Percentiles rank a stretch among this genome's conserved stretches.
Evolutionary conservation across 2,888 invertebrate species (phyloP).

Genomic region (Helleia helle): DNA sequence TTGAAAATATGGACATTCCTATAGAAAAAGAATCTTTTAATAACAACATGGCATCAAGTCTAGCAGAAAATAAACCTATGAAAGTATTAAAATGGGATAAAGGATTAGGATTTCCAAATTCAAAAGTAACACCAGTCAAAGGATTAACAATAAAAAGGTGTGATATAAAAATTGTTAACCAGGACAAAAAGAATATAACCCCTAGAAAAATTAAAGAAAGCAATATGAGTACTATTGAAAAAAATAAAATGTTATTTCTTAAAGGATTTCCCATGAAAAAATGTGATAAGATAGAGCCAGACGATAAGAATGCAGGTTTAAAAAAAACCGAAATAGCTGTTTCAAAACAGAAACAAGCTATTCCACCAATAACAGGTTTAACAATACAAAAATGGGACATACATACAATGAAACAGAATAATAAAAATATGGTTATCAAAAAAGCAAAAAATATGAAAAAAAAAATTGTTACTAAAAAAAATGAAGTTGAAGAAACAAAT

Average conservation of each 20-base stretch:
- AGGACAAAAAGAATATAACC: neutral
- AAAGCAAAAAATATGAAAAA: neutral
- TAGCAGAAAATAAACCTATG: neutral
- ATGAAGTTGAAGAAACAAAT: neutral
- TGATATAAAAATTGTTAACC: neutral
- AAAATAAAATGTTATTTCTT: neutral
- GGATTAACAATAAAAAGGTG: constrained; percentile 2
- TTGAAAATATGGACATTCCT: constrained; percentile 23
- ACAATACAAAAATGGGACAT: neutral
- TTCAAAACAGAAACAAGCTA: neutral
- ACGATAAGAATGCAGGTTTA: neutral
- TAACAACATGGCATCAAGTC: neutral
- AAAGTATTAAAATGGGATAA: neutral
- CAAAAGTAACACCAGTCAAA: neutral
- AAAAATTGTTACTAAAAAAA: neutral
- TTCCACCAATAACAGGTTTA: neutral
- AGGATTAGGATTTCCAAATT: neutral
- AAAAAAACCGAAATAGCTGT: neutral
- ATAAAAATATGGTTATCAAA: neutral
- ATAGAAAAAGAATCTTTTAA: constrained; percentile 4
- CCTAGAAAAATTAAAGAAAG: neutral
- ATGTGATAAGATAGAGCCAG: neutral
- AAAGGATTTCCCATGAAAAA: neutral
- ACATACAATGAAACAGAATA: neutral
- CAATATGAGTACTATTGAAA: neutral